phyloP scores from a whole-genome alignment of 2,888 invertebrate genomes.

The Xestobium rufovillosum region DNA sequence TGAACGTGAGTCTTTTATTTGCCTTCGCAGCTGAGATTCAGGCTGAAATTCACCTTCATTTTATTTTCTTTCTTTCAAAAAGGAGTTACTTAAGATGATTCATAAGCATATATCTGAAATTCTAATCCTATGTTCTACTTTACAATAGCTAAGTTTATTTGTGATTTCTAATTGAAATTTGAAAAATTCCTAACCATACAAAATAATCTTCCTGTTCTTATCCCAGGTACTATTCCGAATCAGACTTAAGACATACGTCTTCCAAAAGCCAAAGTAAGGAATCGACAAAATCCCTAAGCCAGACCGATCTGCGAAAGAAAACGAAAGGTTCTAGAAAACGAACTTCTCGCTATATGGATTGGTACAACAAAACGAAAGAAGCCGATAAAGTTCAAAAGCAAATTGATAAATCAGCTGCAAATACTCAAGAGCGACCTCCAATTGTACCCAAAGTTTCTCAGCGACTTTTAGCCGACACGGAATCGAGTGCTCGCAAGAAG shows the following conservation, averaged over 20 bases:
- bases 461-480: slow-evolving; percentile 30
- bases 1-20: too few species aligned
- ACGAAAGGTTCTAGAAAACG: slow-evolving; percentile 42
- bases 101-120: too few species aligned
- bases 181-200: too few species aligned
- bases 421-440: slow-evolving; percentile 9
- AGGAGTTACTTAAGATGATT: too few species aligned
- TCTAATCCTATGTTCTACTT: too few species aligned
- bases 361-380: slow-evolving; percentile 59
- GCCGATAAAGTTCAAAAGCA: slow-evolving; percentile 8
- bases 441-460: slow-evolving; percentile 17
- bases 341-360: slow-evolving; percentile 68
- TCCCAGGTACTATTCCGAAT: slow-evolving; percentile 36
- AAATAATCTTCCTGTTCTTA: slow-evolving; percentile 4
- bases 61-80: too few species aligned
- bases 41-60: too few species aligned
- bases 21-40: too few species aligned
- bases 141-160: too few species aligned
- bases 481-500: slow-evolving; percentile 31
- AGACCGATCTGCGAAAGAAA: slow-evolving; percentile 38
- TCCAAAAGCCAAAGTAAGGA: slow-evolving; percentile 23
- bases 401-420: slow-evolving; percentile 9
- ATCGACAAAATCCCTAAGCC: slow-evolving; percentile 37
- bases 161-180: too few species aligned
- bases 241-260: slow-evolving; percentile 37